phyloP scores from a whole-genome alignment of 2,888 invertebrate species.

The Nowickia ferox region DNA sequence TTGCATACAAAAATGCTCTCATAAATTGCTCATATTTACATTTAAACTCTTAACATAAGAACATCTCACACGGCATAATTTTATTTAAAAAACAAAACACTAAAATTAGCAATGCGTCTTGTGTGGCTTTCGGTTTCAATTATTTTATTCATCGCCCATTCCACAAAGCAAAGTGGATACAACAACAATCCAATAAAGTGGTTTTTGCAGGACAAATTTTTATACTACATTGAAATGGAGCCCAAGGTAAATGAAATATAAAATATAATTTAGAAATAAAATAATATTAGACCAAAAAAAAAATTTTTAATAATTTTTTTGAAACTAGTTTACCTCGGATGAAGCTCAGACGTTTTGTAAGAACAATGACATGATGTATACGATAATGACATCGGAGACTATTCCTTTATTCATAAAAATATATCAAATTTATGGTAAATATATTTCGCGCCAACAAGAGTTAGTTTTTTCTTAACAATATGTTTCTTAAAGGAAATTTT shows the following conservation, averaged over 20 bases:
- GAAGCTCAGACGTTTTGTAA: neutral
- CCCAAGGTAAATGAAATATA: neutral
- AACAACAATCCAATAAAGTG: neutral
- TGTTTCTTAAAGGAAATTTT: constrained; percentile 1
- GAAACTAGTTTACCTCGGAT: neutral
- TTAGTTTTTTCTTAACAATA: neutral
- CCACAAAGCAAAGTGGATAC: neutral
- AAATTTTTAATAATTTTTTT: neutral
- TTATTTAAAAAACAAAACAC: neutral
- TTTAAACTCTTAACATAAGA: neutral
- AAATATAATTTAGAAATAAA: neutral
- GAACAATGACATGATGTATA: neutral
- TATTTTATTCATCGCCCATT: neutral
- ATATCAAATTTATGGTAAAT: neutral
- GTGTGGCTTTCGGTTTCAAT: constrained; percentile 4
- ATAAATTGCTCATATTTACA: neutral
- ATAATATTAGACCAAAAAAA: neutral
- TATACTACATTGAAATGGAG: constrained; percentile 7
- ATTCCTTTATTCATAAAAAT: neutral
- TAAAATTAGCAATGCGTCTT: constrained; percentile 1
- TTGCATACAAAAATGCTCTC: neutral
- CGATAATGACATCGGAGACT: neutral
- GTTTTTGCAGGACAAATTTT: constrained; percentile 4
- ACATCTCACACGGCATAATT: constrained; percentile 7
- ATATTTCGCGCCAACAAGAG: neutral